Evolutionary conservation across 2,888 invertebrate species (phyloP).

Genomic region (Caenorhabditis parvicauda): DNA sequence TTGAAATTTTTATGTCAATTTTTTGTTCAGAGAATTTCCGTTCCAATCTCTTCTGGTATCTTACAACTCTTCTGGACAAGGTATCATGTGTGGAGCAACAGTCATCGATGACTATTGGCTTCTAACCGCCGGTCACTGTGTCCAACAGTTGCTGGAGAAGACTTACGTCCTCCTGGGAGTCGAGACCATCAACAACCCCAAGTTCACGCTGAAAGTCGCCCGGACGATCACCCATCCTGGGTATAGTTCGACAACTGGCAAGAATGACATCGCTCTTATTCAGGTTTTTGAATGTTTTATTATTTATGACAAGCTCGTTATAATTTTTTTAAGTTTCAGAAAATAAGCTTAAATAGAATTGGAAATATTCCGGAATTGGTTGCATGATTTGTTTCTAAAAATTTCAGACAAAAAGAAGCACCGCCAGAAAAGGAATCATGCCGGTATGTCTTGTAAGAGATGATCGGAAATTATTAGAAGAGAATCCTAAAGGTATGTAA

Average conservation of each 20-base stretch:
- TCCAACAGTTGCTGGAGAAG: too few species aligned
- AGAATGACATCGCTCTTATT: constrained; percentile 39
- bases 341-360: neutral
- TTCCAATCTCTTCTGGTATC: constrained; percentile 15
- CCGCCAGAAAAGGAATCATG: constrained; percentile 14
- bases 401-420: constrained; percentile 12
- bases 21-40: constrained; percentile 5
- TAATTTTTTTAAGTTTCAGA: neutral
- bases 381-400: neutral
- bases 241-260: constrained; percentile 23
- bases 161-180: constrained; percentile 86
- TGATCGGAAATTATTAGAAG: constrained; percentile 20
- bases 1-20: too few species aligned
- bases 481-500: constrained; percentile 12
- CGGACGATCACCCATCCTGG: constrained; percentile 18
- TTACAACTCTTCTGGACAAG: constrained; percentile 8
- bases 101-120: constrained; percentile 31
- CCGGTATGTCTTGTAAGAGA: constrained; percentile 28
- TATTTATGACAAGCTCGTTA: neutral
- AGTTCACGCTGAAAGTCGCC: constrained; percentile 1
- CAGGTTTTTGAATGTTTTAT: constrained; percentile 10
- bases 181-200: neutral
- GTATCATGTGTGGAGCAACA: constrained; percentile 37
- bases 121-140: constrained; percentile 42
- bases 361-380: neutral